A percentile compares a stretch with the other conserved stretches of the same genome.
Conservation (phyloP, 2,797 vertebrate species). For the Poecilia gillii region DNA sequence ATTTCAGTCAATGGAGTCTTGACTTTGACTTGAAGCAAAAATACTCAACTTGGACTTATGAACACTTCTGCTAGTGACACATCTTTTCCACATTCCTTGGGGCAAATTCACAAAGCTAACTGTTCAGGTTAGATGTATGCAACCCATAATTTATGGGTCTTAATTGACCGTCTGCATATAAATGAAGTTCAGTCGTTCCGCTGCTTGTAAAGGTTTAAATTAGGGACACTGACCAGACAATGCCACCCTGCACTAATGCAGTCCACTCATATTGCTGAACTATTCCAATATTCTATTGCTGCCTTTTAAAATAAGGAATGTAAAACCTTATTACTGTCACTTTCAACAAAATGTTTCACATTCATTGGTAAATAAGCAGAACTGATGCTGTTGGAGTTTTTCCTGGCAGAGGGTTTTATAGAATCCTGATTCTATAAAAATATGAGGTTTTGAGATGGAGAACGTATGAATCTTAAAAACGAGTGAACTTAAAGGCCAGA, state of each 20-base stretch:
- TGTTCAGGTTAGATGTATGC: not conserved
- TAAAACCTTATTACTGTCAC: not conserved
- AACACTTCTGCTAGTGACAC: not conserved
- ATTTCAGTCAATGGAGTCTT: not conserved
- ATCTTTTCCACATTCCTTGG: not conserved
- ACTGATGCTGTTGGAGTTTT: not conserved
- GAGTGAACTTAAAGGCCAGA: not conserved
- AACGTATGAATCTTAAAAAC: not conserved
- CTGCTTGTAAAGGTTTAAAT: not conserved
- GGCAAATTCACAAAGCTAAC: not conserved
- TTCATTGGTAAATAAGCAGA: not conserved
- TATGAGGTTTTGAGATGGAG: not conserved
- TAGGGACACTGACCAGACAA: not conserved
- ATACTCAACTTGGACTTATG: not conserved
- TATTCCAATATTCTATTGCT: not conserved
- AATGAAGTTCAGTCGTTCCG: not conserved
- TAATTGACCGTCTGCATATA: not conserved
- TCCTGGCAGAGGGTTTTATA: not conserved
- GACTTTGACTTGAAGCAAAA: not conserved
- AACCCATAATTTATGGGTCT: not conserved
- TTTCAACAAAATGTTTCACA: not conserved
- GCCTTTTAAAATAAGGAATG: not conserved
- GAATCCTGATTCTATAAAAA: not conserved
- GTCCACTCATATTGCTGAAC: not conserved
- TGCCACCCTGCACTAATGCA: not conserved